Evolutionary conservation across 2,113 vertebrate genomes (phyloP), one percentile per base, ranked within the genome.

Genomic region (Theristicus caerulescens): DNA sequence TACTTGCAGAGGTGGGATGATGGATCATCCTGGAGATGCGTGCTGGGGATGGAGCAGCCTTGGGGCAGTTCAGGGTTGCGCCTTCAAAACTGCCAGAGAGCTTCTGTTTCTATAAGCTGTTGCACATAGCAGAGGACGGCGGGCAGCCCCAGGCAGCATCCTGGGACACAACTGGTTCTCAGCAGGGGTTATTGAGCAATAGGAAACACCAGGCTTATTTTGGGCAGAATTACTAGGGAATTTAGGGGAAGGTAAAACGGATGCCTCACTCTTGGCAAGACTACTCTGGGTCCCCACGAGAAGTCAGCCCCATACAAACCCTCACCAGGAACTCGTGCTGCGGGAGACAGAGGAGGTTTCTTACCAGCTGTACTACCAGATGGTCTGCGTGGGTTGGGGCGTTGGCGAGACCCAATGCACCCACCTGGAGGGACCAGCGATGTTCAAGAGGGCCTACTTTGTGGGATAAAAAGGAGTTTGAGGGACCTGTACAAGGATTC

Each of bases 301-400:
- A 54, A 38, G 31, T 54, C 64, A 82, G n/a, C 11, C 38, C 70
- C 31, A 25, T 27, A 15, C 13, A 36, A 52, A 49, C 49, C 31
- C 21, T 59, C 9, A 8, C 16, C 38, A 34, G 52, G 49, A 70
- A 27, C 18, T 82, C 4, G 1, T 51, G 25, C 49, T 74, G 49
- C 1, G 0, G 40, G 32, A 59, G 14, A 26, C 7, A n/a, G 34
- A 5, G 3, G 4, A 27, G 38, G 12, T 65, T 36, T 82, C 34
- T 81, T 47, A 24, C 62, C 38, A 36, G 18, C 49, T 11, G 5
- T n/a, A 17, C 21, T 7, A n/a, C 36, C 2, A 0, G 42, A 78
- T 34, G 20, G 6, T 52, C 51, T 59, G 19, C 13, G 51, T 16
- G 9, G 11, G 24, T 6, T 52, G 38, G 8, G 34, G 51, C n/a